Base-by-base conservation (phyloP, 1,140 invertebrate genomes). In the Brachionus calyciflorus region DNA sequence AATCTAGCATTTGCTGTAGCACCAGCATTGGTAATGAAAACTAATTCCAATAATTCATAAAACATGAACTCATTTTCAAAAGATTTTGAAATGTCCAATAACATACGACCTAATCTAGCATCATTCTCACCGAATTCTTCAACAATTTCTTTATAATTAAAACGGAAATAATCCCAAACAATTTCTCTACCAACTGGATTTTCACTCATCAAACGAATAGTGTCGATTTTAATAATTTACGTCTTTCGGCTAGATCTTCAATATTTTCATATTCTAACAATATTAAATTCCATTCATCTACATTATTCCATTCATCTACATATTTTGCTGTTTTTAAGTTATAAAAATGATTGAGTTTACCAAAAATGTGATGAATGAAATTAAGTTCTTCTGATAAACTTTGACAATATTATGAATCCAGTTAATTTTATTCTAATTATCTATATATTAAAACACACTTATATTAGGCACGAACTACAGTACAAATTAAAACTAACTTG, bases 31-130 rank as follows among this genome's bases (percentile, higher is more conserved):
- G 69, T 73, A 30, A 51, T 51, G 24, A 73, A 73, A 17, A 73
- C 69, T 14, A 73, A 73, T 14, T 73, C 69, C 30, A 73, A 55
- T 26, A 73, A 40, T 40, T 73, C 69, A 33, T 73, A 33, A 5
- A 73, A 55, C 46, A 73, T 17, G 41, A 51, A 73, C 10, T 73
- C 46, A n/a, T 73, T 73, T 24, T 73, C 69, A 73, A 73, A 73
- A 21, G 69, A n/a, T 41, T 26, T 40, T 12, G 46, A 33, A 14
- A 73, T 73, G n/a, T 73, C 51, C 28, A 73, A 4, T 0, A 73
- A 37, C 69, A 73, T 49, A 19, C 40, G 44, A 55, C 69, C 69
- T 17, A 73, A 3, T 33, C 69, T 30, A n/a, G 69, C 2, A 53
- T 73, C 69, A 26, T 73, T 46, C 19, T 51, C 69, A 12, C 69